Conservation (phyloP, 2,797 vertebrate genomes). For the Peromyscus aztecus region DNA sequence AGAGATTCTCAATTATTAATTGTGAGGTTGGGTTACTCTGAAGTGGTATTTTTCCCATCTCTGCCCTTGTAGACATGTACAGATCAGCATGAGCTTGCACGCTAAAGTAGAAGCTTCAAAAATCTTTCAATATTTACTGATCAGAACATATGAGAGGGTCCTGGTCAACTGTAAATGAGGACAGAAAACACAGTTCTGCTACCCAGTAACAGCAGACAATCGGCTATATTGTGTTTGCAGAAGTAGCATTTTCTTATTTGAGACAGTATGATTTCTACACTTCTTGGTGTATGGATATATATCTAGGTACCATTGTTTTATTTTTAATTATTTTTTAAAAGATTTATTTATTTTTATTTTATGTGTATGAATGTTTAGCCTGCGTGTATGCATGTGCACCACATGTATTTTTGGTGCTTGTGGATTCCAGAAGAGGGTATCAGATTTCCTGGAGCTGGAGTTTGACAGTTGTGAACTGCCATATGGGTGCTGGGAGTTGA, state of each 20-base stretch:
- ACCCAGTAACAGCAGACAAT: not conserved
- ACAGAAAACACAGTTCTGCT: slow-evolving; percentile 7
- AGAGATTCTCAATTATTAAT: slow-evolving; percentile 98
- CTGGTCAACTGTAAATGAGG: slow-evolving; percentile 74
- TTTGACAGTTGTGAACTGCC: not conserved
- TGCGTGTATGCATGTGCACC: not conserved
- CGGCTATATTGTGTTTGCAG: slow-evolving; percentile 42
- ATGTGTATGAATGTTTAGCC: not conserved
- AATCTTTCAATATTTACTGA: slow-evolving; percentile 81
- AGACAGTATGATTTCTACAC: slow-evolving; percentile 54
- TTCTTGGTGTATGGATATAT: slow-evolving; percentile 35
- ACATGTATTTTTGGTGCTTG: not conserved
- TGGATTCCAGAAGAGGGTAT: not conserved
- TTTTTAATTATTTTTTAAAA: not conserved
- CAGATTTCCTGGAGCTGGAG: not conserved
- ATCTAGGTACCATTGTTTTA: slow-evolving; percentile 21
- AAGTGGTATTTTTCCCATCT: slow-evolving; percentile 86
- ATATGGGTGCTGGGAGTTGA: not conserved
- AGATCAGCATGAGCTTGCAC: slow-evolving; percentile 80
- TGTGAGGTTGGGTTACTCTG: slow-evolving; percentile 89
- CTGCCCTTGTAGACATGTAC: slow-evolving; percentile 81
- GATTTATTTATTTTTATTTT: not conserved
- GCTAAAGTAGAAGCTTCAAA: slow-evolving; percentile 81
- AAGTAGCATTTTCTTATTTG: slow-evolving; percentile 47
- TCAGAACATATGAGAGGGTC: slow-evolving; percentile 60